phyloP scores from a whole-genome alignment of 2,888 invertebrate genomes.

The Ectobius pallidus region DNA sequence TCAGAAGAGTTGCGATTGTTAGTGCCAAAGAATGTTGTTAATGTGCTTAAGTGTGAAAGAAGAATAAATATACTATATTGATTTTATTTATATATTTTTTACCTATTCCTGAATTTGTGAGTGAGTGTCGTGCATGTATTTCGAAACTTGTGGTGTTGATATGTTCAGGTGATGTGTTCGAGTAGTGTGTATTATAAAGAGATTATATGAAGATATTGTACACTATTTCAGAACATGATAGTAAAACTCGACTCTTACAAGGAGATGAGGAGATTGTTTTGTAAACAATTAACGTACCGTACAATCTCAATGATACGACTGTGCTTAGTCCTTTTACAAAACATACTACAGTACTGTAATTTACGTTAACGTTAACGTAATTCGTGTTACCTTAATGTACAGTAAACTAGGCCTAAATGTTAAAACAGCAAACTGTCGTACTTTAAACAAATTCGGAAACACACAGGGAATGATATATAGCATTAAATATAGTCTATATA shows the following conservation, averaged over 20 bases:
- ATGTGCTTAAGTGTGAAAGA: background rate
- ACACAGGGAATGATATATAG: slow-evolving; percentile 57
- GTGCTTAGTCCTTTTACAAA: too few species aligned
- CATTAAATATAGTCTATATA: slow-evolving; percentile 11
- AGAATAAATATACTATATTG: background rate
- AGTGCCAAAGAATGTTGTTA: slow-evolving; percentile 3
- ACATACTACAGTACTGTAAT: too few species aligned
- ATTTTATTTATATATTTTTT: background rate
- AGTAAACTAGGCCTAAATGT: too few species aligned
- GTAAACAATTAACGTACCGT: too few species aligned
- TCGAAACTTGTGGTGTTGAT: background rate
- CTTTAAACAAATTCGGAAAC: slow-evolving; percentile 61
- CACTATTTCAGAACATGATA: too few species aligned
- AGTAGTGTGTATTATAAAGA: background rate
- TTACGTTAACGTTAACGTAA: too few species aligned
- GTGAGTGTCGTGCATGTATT: background rate
- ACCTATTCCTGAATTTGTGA: background rate
- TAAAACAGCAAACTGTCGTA: too few species aligned
- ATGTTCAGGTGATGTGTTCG: background rate
- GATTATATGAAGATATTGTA: background rate
- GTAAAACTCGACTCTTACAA: too few species aligned
- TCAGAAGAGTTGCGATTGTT: background rate
- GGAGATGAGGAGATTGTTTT: too few species aligned
- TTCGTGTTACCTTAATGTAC: too few species aligned
- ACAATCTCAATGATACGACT: too few species aligned